These are phyloP conservation scores for Geococcyx californianus DNA, from an alignment of 2,113 vertebrate genomes.

Conservation along the genomic window DNA sequence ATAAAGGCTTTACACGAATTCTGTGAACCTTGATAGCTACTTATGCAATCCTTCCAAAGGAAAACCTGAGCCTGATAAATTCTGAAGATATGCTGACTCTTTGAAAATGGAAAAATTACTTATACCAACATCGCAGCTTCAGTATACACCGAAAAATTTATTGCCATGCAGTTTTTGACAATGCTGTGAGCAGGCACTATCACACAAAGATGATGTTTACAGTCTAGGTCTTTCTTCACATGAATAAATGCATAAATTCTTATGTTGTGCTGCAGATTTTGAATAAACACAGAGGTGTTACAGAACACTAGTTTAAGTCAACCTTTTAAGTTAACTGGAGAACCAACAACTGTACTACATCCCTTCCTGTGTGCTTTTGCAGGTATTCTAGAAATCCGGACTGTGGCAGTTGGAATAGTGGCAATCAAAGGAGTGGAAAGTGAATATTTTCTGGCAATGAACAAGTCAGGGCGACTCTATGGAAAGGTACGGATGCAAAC, in stretches of 20 bases:
- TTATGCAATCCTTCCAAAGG: neutral
- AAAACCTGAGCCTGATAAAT: neutral
- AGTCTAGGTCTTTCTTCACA: constrained; percentile 62
- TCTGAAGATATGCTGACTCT: neutral
- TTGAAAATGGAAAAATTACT: neutral
- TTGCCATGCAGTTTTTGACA: neutral
- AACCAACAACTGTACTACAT: neutral
- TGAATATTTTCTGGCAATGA: constrained; percentile 96
- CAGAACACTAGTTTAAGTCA: constrained; percentile 57
- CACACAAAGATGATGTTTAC: constrained; percentile 3
- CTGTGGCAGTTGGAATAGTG: constrained; percentile 93
- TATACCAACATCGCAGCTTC: neutral
- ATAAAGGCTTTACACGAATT: constrained; percentile 42
- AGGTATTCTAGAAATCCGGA: constrained; percentile 98
- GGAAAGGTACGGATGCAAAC: constrained; percentile 86
- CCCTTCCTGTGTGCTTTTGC: constrained; percentile 68
- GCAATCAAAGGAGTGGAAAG: constrained; percentile 98
- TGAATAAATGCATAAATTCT: constrained; percentile 53
- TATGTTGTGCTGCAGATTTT: constrained; percentile 64
- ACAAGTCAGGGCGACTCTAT: constrained; percentile 90
- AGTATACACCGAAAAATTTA: neutral
- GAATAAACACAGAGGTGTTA: constrained; percentile 59
- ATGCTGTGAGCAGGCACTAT: neutral
- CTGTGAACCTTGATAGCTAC: constrained; percentile 3
- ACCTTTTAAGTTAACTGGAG: constrained; percentile 7